Percentiles rank a stretch among this genome's conserved stretches.
Conservation (phyloP, 2,888 invertebrate genomes). For the Cybosia mesomella region DNA sequence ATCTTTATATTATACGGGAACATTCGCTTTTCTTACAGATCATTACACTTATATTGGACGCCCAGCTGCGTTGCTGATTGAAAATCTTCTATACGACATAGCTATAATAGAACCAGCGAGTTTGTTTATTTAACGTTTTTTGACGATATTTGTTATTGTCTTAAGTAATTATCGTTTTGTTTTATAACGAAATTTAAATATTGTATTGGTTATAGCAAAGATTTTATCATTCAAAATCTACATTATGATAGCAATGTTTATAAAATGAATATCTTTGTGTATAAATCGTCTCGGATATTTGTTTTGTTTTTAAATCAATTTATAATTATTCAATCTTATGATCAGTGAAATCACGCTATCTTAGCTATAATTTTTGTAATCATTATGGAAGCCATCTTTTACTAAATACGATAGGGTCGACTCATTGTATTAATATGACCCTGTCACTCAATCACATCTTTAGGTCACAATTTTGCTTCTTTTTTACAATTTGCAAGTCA, state of each 20-base stretch:
- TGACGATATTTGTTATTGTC: constrained; percentile 46
- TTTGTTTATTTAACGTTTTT: constrained; percentile 46
- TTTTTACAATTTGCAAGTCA: too few species aligned
- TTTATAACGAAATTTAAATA: constrained; percentile 27
- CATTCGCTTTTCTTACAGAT: constrained; percentile 54
- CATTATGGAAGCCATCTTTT: too few species aligned
- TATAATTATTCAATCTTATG: background rate
- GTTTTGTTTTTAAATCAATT: constrained; percentile 3
- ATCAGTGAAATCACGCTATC: background rate
- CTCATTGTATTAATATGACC: too few species aligned
- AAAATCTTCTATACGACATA: constrained; percentile 67
- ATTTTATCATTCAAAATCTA: constrained; percentile 7
- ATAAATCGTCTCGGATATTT: background rate
- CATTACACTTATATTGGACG: constrained; percentile 77
- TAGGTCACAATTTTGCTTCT: too few species aligned
- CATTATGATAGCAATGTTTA: background rate
- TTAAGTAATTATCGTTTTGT: constrained; percentile 35
- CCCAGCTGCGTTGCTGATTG: constrained; percentile 77
- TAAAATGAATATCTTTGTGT: constrained; percentile 3
- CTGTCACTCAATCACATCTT: background rate
- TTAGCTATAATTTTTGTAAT: background rate
- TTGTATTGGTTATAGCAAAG: constrained; percentile 11
- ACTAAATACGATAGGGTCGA: too few species aligned
- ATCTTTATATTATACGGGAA: constrained; percentile 43
- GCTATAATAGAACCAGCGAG: constrained; percentile 50